Conservation (phyloP, 2,797 vertebrate species). For the Synanceia verrucosa region DNA sequence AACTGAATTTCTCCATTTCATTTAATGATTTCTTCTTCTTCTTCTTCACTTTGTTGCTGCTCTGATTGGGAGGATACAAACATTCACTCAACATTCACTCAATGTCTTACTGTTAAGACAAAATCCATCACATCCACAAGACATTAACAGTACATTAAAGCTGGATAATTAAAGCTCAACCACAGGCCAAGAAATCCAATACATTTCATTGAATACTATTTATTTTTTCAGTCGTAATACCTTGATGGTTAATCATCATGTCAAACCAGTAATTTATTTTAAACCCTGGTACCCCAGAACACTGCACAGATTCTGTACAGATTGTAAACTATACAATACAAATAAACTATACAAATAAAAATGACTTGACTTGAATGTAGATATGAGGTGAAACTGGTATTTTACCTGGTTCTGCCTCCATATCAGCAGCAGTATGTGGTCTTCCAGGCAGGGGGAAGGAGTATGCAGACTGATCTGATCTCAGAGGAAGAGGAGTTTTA, state of each 20-base stretch:
- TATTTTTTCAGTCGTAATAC: neutral
- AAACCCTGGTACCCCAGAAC: too few relatives aligned
- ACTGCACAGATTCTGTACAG: too few relatives aligned
- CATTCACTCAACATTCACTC: neutral
- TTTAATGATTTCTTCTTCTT: too few relatives aligned
- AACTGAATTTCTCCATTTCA: too few relatives aligned
- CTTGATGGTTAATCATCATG: neutral
- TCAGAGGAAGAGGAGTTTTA: constrained; percentile 82
- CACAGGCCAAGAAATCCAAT: neutral
- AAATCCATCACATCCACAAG: neutral
- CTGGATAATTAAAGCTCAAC: neutral
- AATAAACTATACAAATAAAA: too few relatives aligned
- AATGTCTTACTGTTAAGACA: neutral
- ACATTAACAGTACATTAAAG: neutral
- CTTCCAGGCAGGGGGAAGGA: constrained; percentile 79
- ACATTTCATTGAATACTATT: neutral
- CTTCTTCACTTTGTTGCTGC: too few relatives aligned
- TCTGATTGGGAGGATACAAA: neutral
- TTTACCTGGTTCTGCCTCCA: constrained; percentile 36
- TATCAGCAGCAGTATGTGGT: neutral
- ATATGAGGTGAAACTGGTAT: neutral
- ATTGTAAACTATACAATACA: too few relatives aligned
- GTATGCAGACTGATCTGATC: constrained; percentile 81
- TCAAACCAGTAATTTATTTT: too few relatives aligned
- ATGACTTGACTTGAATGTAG: neutral